Conservation (phyloP, 2,888 invertebrate species). For the Acleris holmiana region DNA sequence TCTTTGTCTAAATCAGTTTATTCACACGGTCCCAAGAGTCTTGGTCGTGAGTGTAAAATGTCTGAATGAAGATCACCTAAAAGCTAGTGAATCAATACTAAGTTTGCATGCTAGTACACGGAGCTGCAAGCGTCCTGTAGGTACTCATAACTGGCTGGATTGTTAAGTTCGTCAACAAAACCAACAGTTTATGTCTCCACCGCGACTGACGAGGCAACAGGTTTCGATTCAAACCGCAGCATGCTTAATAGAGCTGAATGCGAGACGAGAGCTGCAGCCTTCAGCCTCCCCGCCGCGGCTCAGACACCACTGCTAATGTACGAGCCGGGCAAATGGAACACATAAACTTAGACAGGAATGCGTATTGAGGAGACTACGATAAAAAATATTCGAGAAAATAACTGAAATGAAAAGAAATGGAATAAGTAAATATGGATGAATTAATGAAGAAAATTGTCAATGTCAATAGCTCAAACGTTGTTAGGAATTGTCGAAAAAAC, state of each 20-base stretch:
- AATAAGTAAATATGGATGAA: no score
- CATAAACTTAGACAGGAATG: background rate
- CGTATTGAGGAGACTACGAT: background rate
- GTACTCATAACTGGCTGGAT: background rate
- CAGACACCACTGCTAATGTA: background rate
- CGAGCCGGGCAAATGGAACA: background rate
- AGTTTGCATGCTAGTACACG: no score
- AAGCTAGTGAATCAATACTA: no score
- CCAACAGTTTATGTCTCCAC: background rate
- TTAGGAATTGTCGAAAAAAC: no score
- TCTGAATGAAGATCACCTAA: no score
- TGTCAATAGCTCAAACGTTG: no score
- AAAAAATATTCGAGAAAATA: background rate
- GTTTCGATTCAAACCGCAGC: background rate
- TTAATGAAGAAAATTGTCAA: no score
- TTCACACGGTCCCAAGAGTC: no score
- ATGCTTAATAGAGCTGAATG: background rate
- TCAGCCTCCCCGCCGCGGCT: background rate
- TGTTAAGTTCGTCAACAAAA: background rate
- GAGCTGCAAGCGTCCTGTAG: no score
- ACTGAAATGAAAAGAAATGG: no score
- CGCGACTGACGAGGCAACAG: constrained; percentile 1
- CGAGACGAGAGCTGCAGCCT: background rate
- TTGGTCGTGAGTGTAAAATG: no score
- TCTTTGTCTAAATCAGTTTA: no score